A percentile compares a stretch with the other conserved stretches of the same genome.
Conservation (phyloP, 2,888 invertebrate genomes). For the Scaeva pyrastri region DNA sequence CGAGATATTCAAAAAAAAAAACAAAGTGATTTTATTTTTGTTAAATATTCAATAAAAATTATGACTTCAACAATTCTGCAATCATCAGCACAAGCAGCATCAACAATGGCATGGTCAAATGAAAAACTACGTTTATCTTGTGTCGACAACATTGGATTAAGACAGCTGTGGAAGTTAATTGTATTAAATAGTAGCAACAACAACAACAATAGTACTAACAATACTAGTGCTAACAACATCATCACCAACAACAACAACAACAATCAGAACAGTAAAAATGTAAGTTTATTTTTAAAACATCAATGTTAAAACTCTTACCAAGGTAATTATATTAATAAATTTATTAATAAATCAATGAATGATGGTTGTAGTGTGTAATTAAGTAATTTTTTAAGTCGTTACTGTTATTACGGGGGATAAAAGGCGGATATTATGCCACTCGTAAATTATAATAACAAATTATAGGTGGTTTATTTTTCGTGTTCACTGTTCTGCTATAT, state of each 20-base stretch:
- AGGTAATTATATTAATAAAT: constrained; percentile 22
- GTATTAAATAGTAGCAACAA: constrained; percentile 80
- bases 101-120: constrained; percentile 83
- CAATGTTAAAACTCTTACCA: neutral
- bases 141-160: constrained; percentile 83
- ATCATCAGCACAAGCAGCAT: constrained; percentile 78
- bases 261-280: constrained; percentile 59
- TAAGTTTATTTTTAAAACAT: constrained; percentile 49
- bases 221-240: constrained; percentile 77
- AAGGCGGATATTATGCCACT: neutral
- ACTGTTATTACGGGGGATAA: neutral
- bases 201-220: constrained; percentile 50
- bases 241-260: constrained; percentile 48
- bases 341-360: constrained; percentile 31
- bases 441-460: constrained; percentile 11
- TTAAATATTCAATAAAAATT: constrained; percentile 76
- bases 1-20: constrained; percentile 38
- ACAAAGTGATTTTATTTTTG: constrained; percentile 61
- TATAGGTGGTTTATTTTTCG: neutral
- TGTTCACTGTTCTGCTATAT: too few relatives aligned
- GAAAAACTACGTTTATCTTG: constrained; percentile 83
- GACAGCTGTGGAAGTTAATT: constrained; percentile 83
- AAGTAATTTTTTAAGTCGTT: neutral
- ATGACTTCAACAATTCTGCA: constrained; percentile 84
- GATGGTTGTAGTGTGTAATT: neutral